Evolutionary conservation across 2,113 vertebrate genomes (phyloP).

Genomic region (Fukomys damarensis): DNA sequence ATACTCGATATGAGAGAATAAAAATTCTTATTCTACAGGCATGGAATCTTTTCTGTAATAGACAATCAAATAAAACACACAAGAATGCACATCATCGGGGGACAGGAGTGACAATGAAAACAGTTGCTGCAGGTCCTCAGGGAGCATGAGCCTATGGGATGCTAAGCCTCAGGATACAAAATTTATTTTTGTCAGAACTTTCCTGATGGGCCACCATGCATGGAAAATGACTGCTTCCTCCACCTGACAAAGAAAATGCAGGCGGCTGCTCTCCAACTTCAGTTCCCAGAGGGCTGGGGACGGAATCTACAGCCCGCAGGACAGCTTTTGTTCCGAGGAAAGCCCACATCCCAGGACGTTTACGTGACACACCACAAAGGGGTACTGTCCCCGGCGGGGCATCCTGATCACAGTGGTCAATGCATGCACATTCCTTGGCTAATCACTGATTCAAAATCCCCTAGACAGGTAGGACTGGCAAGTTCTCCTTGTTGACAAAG

Average conservation of each 20-base stretch:
- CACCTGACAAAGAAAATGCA: constrained; percentile 56
- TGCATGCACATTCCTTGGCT: neutral
- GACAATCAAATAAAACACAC: constrained; percentile 49
- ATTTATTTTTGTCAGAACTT: constrained; percentile 74
- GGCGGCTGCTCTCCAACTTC: constrained; percentile 42
- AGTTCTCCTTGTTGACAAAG: neutral
- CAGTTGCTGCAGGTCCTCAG: constrained; percentile 60
- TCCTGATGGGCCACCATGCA: constrained; percentile 23
- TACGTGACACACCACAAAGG: neutral
- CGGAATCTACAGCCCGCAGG: neutral
- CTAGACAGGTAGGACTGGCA: neutral
- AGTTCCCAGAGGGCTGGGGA: neutral
- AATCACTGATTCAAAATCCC: constrained; percentile 9
- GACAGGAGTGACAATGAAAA: constrained; percentile 67
- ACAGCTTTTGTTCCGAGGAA: constrained; percentile 57
- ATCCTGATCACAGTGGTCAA: neutral
- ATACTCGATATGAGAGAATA: constrained; percentile 61
- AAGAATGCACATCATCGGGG: constrained; percentile 62
- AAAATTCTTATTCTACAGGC: constrained; percentile 74
- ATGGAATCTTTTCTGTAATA: constrained; percentile 55
- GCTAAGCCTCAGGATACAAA: neutral
- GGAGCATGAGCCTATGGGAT: neutral
- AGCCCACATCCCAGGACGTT: neutral
- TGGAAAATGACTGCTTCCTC: constrained; percentile 44
- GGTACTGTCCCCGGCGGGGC: neutral